Conservation (phyloP, 2,797 vertebrate species). For the Brachyalestes nurse region DNA sequence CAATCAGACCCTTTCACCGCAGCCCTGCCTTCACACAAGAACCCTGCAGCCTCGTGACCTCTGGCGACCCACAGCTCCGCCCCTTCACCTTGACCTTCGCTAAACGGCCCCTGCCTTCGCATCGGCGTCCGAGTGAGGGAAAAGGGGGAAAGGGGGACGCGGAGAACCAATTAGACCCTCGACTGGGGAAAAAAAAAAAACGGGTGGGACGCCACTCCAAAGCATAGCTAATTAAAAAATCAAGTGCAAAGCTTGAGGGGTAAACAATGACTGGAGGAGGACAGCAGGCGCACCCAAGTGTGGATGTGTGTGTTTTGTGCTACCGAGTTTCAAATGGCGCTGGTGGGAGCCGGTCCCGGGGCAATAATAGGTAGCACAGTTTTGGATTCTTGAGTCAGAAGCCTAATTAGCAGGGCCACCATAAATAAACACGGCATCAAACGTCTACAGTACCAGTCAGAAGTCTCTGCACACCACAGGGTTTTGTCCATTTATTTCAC, state of each 20-base stretch:
- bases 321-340: constrained; percentile 55
- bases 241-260: constrained; percentile 70
- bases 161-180: constrained; percentile 68
- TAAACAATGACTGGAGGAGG: constrained; percentile 38
- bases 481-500: no score
- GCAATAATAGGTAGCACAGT: not conserved
- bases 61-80: constrained; percentile 41
- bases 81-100: constrained; percentile 76
- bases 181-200: constrained; percentile 65
- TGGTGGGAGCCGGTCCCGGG: constrained; percentile 42
- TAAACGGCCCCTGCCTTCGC: constrained; percentile 57
- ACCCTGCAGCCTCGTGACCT: constrained; percentile 64
- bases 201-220: constrained; percentile 44
- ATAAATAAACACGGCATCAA: no score
- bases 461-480: no score
- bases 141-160: constrained; percentile 58
- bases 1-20: constrained; percentile 74
- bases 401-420: not conserved
- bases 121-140: constrained; percentile 35
- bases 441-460: no score
- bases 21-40: constrained; percentile 57
- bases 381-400: not conserved
- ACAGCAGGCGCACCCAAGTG: constrained; percentile 30
- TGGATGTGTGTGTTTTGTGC: constrained; percentile 24
- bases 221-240: constrained; percentile 68